Evolutionary conservation across 2,113 vertebrate species (phyloP).

Genomic region (Mus pahari): DNA sequence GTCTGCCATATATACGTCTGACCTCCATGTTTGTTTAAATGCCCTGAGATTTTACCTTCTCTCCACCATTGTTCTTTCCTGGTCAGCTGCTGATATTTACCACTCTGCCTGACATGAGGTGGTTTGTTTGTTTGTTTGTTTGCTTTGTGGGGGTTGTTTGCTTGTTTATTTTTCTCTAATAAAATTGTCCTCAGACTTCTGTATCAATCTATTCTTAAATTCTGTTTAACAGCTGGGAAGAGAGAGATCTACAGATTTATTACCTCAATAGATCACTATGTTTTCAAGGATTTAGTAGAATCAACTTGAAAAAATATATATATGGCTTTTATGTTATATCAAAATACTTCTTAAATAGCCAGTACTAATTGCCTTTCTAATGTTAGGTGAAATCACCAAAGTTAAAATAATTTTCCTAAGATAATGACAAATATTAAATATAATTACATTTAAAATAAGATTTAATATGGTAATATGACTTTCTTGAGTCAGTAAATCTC

Average conservation of each 20-base stretch:
- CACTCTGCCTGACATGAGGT: background rate
- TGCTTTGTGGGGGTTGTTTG: background rate
- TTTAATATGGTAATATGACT: background rate
- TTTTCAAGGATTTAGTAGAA: constrained; percentile 26
- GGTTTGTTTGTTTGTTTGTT: background rate
- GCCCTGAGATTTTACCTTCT: background rate
- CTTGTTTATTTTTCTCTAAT: background rate
- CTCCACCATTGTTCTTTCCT: background rate
- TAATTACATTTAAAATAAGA: background rate
- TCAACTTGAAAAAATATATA: background rate
- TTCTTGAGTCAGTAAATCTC: background rate
- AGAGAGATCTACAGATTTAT: background rate
- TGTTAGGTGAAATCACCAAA: background rate
- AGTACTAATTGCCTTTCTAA: background rate
- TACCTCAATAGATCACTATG: background rate
- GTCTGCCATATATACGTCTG: background rate
- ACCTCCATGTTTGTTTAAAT: background rate
- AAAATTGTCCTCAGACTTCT: background rate
- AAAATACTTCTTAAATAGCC: background rate
- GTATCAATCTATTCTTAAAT: background rate
- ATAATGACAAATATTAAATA: background rate
- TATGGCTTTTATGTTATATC: background rate
- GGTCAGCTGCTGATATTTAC: background rate
- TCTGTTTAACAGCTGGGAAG: background rate
- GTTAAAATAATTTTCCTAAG: constrained; percentile 3